Evolutionary conservation across 2,113 vertebrate species (phyloP).

Genomic region (Syrrhaptes paradoxus): DNA sequence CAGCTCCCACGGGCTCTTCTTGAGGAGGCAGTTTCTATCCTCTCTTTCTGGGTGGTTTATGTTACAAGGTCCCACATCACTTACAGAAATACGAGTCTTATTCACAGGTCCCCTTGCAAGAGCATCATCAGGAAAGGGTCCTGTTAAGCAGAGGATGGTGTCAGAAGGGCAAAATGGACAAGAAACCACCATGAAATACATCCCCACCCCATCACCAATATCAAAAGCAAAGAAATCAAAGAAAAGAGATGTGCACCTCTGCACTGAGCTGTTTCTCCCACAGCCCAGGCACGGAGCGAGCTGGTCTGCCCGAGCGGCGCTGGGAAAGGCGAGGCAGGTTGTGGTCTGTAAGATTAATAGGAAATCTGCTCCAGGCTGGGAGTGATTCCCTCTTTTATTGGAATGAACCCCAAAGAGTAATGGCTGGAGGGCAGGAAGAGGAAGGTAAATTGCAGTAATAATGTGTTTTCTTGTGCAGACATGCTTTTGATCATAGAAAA

Average conservation of each 20-base stretch:
- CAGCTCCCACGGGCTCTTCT: background rate
- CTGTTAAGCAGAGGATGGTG: background rate
- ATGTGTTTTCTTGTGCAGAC: slow-evolving; percentile 53
- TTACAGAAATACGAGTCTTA: background rate
- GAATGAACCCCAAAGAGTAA: slow-evolving; percentile 48
- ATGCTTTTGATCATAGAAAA: slow-evolving; percentile 57
- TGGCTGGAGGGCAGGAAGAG: slow-evolving; percentile 20
- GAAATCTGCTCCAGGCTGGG: slow-evolving; percentile 37
- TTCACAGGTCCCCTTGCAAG: background rate
- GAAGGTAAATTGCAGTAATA: slow-evolving; percentile 63
- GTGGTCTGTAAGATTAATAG: slow-evolving; percentile 6
- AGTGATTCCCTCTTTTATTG: slow-evolving; percentile 42
- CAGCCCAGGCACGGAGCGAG: background rate
- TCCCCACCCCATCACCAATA: background rate
- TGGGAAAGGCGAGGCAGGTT: background rate
- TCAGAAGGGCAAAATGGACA: background rate
- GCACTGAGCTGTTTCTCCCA: background rate
- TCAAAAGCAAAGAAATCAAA: background rate
- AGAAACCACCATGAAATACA: background rate
- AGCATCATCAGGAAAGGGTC: background rate
- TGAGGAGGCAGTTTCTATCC: background rate
- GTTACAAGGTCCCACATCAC: background rate
- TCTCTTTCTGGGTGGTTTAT: background rate
- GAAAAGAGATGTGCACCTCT: background rate
- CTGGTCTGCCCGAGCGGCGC: background rate